phyloP scores from a whole-genome alignment of 2,888 invertebrate genomes.

The Horisme vitalbata region DNA sequence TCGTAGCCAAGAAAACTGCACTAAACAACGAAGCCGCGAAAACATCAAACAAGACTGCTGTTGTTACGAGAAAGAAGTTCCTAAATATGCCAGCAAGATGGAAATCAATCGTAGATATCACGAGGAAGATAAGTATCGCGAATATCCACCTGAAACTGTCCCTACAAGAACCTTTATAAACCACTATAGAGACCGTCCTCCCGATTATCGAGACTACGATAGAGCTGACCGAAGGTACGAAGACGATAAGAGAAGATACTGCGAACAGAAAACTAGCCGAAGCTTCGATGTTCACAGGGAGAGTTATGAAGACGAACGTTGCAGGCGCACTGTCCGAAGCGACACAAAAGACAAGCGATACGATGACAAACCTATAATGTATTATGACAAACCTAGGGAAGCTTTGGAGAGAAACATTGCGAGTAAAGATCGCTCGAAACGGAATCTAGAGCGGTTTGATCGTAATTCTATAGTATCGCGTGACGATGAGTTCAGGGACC shows the following conservation, averaged over 20 bases:
- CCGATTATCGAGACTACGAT: slow-evolving; percentile 50
- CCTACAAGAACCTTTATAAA: slow-evolving; percentile 51
- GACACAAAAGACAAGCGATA: slow-evolving; percentile 52
- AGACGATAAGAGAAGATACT: slow-evolving; percentile 50
- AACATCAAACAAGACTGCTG: slow-evolving; percentile 44
- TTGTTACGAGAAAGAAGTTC: slow-evolving; percentile 45
- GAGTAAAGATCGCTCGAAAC: slow-evolving; percentile 48
- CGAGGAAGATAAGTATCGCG: slow-evolving; percentile 41
- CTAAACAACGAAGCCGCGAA: slow-evolving; percentile 24
- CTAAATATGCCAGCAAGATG: slow-evolving; percentile 54
- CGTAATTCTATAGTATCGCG: slow-evolving; percentile 59
- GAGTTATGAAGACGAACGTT: slow-evolving; percentile 52
- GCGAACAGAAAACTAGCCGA: slow-evolving; percentile 63
- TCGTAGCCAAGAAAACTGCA: slow-evolving; percentile 59
- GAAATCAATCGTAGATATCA: slow-evolving; percentile 45
- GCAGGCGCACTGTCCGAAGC: slow-evolving; percentile 54
- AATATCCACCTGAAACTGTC: slow-evolving; percentile 45
- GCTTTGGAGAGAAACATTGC: slow-evolving; percentile 37
- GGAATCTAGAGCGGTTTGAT: slow-evolving; percentile 58
- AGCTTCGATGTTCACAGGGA: slow-evolving; percentile 64
- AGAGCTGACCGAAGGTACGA: slow-evolving; percentile 43
- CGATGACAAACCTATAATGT: slow-evolving; percentile 53
- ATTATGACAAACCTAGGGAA: slow-evolving; percentile 50
- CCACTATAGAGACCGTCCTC: slow-evolving; percentile 39
- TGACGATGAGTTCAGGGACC: slow-evolving; percentile 60